Evolutionary conservation across 2,113 vertebrate genomes (phyloP).

Genomic region (Sterna hirundo): DNA sequence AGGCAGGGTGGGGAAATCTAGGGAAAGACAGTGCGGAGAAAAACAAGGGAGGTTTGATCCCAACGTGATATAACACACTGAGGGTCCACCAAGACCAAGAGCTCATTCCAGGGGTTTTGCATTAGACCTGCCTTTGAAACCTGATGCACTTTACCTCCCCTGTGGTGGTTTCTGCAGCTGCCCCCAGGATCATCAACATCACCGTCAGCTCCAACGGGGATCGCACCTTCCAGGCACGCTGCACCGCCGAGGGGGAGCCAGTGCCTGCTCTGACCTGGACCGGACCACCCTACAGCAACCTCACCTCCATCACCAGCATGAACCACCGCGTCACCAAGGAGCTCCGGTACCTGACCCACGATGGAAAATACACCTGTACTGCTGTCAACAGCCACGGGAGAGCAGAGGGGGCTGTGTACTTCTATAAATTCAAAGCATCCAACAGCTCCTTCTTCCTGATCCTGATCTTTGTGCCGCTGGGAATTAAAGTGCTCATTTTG

Average conservation of each 20-base stretch:
- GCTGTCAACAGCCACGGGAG: constrained; percentile 75
- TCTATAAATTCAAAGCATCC: constrained; percentile 68
- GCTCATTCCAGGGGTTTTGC: accelerated
- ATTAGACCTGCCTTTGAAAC: neutral
- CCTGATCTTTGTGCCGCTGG: constrained; percentile 45
- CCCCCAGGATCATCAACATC: constrained; percentile 86
- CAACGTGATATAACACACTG: accelerated
- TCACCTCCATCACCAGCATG: neutral
- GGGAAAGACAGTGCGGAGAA: neutral
- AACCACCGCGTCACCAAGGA: constrained; percentile 77
- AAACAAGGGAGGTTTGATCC: neutral
- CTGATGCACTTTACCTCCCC: neutral
- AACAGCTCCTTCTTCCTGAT: neutral
- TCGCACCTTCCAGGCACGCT: constrained; percentile 78
- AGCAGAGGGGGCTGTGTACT: constrained; percentile 73
- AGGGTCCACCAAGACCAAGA: neutral
- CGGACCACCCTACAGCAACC: constrained; percentile 43
- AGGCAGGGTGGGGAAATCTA: neutral
- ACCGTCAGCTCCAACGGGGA: constrained; percentile 73
- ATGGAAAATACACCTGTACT: constrained; percentile 87
- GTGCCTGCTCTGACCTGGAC: constrained; percentile 81
- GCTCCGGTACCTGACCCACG: constrained; percentile 76
- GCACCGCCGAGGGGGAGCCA: constrained; percentile 87
- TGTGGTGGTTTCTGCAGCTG: constrained; percentile 58
- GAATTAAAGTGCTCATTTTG: constrained; percentile 68